These are phyloP conservation scores for Dicaeum eximium DNA, from an alignment of 2,113 vertebrate species.

Conservation along the genomic window DNA sequence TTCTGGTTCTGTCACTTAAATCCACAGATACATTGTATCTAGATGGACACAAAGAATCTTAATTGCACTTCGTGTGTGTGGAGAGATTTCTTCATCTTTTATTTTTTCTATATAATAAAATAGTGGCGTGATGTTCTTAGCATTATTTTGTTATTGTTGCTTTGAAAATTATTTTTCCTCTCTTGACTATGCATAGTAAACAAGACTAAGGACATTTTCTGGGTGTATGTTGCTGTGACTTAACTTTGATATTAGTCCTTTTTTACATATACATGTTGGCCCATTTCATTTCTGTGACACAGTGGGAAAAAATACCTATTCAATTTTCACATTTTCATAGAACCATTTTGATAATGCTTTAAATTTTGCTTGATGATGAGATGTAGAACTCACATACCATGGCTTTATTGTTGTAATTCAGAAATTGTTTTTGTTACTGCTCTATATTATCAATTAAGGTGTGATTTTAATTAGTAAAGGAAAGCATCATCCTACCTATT, in stretches of 20 bases:
- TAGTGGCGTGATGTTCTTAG: not conserved
- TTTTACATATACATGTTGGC: not conserved
- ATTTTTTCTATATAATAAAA: not conserved
- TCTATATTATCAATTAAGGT: not conserved
- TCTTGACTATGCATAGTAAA: not conserved
- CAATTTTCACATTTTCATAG: not conserved
- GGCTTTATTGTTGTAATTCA: not conserved
- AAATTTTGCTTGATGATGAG: not conserved
- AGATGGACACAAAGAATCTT: not conserved
- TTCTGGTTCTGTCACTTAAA: not conserved
- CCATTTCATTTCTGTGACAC: not conserved
- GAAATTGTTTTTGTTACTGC: not conserved
- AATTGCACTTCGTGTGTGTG: not conserved
- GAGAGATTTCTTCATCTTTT: not conserved
- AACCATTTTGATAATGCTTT: not conserved
- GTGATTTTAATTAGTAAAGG: not conserved
- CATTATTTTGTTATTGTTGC: not conserved
- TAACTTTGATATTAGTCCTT: not conserved
- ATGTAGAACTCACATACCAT: not conserved
- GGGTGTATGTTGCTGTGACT: not conserved
- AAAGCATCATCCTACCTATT: not conserved
- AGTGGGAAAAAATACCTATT: not conserved
- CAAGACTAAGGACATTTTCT: not conserved
- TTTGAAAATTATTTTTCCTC: not conserved
- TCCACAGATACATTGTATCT: not conserved